Evolutionary conservation across 2,888 invertebrate genomes (phyloP).

Genomic region (Onchidella celtica): DNA sequence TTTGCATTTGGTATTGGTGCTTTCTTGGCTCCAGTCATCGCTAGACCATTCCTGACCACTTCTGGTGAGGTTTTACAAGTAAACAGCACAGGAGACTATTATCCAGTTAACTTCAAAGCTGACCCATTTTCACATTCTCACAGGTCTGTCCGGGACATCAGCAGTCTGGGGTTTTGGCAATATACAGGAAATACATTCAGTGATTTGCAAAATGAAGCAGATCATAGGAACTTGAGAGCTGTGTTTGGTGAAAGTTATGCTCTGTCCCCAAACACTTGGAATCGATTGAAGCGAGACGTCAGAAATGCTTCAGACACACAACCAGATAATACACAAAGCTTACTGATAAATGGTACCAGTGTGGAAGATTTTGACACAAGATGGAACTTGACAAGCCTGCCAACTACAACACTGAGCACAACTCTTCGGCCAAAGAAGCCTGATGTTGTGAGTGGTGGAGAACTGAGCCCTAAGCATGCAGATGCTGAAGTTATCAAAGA

Average conservation of each 20-base stretch:
- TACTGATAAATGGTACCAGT: constrained; percentile 18
- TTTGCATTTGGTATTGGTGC: constrained; percentile 81
- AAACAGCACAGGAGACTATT: constrained; percentile 14
- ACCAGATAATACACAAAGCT: too few species aligned
- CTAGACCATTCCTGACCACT: constrained; percentile 78
- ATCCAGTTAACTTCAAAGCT: constrained; percentile 35
- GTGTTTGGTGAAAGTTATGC: too few species aligned
- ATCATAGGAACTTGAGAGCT: too few species aligned
- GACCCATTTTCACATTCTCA: background rate
- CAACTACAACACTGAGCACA: constrained; percentile 70
- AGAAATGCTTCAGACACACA: too few species aligned
- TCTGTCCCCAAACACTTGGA: too few species aligned
- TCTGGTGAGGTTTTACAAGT: background rate
- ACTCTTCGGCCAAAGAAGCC: constrained; percentile 53
- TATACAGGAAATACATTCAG: too few species aligned
- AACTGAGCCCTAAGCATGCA: constrained; percentile 39
- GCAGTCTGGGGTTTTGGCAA: background rate
- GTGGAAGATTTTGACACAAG: background rate
- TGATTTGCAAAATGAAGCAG: too few species aligned
- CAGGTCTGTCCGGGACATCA: background rate
- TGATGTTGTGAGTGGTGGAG: constrained; percentile 1
- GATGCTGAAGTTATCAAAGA: constrained; percentile 40
- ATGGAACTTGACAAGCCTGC: background rate
- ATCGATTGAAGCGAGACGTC: too few species aligned
- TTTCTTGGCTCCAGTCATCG: constrained; percentile 80